Evolutionary conservation across 2,797 vertebrate genomes (phyloP).

Genomic region (Parotocinclus haroldoi): DNA sequence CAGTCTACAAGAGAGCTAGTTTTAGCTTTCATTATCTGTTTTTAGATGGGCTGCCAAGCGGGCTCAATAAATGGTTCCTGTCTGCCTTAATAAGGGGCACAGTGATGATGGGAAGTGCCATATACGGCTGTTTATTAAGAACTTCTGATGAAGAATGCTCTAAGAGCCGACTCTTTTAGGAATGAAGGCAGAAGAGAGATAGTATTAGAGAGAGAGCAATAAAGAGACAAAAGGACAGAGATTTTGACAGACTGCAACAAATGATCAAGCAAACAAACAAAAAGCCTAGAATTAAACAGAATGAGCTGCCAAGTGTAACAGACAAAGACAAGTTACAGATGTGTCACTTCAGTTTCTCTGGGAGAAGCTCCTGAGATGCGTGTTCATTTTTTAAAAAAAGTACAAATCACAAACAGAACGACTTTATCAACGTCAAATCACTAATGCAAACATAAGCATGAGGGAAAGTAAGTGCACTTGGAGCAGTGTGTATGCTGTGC

Average conservation of each 20-base stretch:
- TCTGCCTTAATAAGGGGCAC: constrained; percentile 38
- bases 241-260: not conserved
- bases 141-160: constrained; percentile 23
- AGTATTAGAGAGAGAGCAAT: not conserved
- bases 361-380: constrained; percentile 1
- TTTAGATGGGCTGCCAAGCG: constrained; percentile 24
- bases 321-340: constrained; percentile 2
- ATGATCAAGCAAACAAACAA: constrained; percentile 8
- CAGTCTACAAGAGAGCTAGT: constrained; percentile 30
- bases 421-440: constrained; percentile 13
- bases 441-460: constrained; percentile 3
- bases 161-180: constrained; percentile 12
- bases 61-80: constrained; percentile 37
- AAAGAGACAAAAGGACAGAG: too few relatives aligned
- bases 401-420: not conserved
- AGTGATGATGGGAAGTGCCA: constrained; percentile 13
- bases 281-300: constrained; percentile 4
- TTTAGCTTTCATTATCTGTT: constrained; percentile 36
- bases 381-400: not conserved
- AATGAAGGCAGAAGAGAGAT: not conserved
- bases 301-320: too few relatives aligned
- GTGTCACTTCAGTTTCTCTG: constrained; percentile 14
- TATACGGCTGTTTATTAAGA: constrained; percentile 32
- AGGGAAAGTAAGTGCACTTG: constrained; percentile 2
- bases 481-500: constrained; percentile 1